Conservation (phyloP, 2,113 vertebrate species). For the Speoplatyrhinus poulsoni region DNA sequence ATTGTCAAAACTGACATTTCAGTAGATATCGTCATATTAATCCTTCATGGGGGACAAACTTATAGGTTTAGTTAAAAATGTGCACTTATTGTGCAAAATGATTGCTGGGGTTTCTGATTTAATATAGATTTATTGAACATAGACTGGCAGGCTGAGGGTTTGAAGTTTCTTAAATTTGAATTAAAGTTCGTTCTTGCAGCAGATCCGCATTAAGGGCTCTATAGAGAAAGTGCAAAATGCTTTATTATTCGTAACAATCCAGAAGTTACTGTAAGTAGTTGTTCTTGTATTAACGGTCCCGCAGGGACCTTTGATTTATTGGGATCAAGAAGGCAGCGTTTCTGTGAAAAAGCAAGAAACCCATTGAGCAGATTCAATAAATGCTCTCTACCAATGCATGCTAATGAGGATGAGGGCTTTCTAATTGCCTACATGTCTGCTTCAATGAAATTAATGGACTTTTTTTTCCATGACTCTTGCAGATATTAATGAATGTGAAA, state of each 20-base stretch:
- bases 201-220: neutral
- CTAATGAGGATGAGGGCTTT: constrained; percentile 52
- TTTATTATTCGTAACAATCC: constrained; percentile 23
- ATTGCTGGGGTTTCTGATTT: neutral
- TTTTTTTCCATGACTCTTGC: constrained; percentile 51
- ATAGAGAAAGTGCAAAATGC: constrained; percentile 9
- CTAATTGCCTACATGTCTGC: constrained; percentile 53
- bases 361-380: constrained; percentile 56
- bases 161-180: neutral
- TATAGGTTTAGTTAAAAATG: neutral
- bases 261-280: neutral
- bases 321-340: constrained; percentile 28
- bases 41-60: neutral
- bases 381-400: constrained; percentile 47
- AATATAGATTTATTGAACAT: neutral
- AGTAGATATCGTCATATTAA: neutral
- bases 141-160: neutral
- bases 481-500: constrained; percentile 98
- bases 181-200: neutral
- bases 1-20: neutral
- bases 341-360: constrained; percentile 50
- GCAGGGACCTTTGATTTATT: constrained; percentile 51
- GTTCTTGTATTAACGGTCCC: constrained; percentile 16
- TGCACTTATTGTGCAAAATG: neutral
- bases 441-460: constrained; percentile 45